A percentile compares a stretch with the other conserved stretches of the same genome.
Evolutionary conservation across 2,797 vertebrate genomes (phyloP).

Genomic region (Poecilia velifera): DNA sequence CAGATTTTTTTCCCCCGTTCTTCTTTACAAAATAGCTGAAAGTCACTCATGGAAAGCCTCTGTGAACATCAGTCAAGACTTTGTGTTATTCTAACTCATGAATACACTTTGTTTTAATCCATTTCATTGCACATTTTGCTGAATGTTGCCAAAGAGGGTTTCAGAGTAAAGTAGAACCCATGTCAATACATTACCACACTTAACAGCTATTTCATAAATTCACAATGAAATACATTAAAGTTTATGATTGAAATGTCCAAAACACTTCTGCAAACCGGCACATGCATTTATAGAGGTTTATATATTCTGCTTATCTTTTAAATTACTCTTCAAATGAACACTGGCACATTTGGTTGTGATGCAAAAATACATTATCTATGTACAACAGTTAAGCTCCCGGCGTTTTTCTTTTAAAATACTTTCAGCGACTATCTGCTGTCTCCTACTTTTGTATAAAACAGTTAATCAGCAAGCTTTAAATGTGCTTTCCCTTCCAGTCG

Average conservation of each 20-base stretch:
- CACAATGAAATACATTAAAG: background rate
- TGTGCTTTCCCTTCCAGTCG: constrained; percentile 61
- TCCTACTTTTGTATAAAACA: constrained; percentile 37
- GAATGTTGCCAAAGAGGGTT: background rate
- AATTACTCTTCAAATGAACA: background rate
- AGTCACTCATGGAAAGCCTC: background rate
- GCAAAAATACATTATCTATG: constrained; percentile 47
- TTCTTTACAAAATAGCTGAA: background rate
- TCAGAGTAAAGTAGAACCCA: background rate
- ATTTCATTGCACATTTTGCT: background rate
- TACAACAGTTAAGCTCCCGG: constrained; percentile 34
- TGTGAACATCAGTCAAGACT: background rate
- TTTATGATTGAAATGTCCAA: background rate
- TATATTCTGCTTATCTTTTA: background rate
- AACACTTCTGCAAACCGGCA: background rate
- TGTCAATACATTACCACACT: background rate
- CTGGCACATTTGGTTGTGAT: background rate
- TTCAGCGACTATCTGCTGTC: constrained; percentile 45
- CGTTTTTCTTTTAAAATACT: constrained; percentile 14
- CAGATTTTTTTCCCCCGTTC: background rate
- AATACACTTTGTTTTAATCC: background rate
- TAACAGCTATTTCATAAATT: background rate
- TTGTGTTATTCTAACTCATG: background rate
- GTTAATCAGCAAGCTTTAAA: constrained; percentile 57
- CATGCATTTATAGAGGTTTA: background rate